Evolutionary conservation across 2,113 vertebrate species (phyloP).

Genomic region (Kryptolebias marmoratus): DNA sequence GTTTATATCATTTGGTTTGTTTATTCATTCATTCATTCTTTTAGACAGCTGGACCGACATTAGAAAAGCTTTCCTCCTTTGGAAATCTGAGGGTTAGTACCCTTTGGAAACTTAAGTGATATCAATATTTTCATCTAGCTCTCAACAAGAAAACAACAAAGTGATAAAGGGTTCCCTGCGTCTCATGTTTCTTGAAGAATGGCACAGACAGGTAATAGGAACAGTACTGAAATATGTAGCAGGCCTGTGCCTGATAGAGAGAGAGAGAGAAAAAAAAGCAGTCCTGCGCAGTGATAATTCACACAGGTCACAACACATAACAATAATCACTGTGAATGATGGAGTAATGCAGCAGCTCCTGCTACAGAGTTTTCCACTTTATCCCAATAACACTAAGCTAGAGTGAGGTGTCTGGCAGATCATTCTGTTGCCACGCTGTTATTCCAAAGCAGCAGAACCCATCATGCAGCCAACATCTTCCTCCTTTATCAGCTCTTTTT

Average conservation of each 20-base stretch:
- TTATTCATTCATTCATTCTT: background rate
- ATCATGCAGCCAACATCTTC: conserved; percentile 42
- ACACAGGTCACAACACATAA: conserved; percentile 24
- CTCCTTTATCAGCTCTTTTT: conserved; percentile 56
- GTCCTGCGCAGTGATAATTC: conserved; percentile 30
- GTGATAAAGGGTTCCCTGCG: background rate
- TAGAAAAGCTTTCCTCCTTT: background rate
- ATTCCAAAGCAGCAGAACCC: conserved; percentile 42
- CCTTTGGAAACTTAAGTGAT: background rate
- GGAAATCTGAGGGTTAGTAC: background rate
- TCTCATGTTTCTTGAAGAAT: conserved; percentile 8
- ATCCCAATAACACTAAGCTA: conserved; percentile 54
- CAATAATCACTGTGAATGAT: conserved; percentile 48
- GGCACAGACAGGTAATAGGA: background rate
- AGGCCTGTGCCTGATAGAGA: background rate
- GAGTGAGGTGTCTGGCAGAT: conserved; percentile 54
- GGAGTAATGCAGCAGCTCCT: conserved; percentile 36
- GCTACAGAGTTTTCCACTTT: conserved; percentile 41
- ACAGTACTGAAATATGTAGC: conserved; percentile 7
- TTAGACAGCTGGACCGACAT: background rate
- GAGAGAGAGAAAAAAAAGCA: background rate
- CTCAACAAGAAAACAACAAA: conserved; percentile 3
- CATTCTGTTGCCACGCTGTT: conserved; percentile 40
- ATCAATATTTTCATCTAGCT: background rate
- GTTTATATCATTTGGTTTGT: background rate